These are phyloP conservation scores for Varanus komodoensis DNA, from an alignment of 2,113 vertebrate genomes.

Conservation along the genomic window DNA sequence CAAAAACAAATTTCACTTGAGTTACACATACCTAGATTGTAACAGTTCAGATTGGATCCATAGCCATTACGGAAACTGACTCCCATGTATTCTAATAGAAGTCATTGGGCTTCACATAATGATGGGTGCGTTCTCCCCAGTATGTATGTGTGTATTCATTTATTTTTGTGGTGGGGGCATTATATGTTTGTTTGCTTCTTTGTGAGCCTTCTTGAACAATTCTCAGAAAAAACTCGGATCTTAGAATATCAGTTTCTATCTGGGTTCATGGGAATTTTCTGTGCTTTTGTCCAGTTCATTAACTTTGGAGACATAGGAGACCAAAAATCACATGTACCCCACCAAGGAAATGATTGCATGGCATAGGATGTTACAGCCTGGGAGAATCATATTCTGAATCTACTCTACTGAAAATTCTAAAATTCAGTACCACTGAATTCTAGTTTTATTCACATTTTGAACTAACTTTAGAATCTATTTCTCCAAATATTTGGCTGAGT, in stretches of 20 bases:
- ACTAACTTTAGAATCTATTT: neutral
- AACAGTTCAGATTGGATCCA: neutral
- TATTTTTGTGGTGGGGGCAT: too few relatives aligned
- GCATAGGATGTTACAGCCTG: neutral
- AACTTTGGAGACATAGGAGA: neutral
- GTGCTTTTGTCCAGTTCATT: neutral
- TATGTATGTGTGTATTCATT: neutral
- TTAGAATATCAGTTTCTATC: neutral
- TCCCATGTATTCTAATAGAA: neutral
- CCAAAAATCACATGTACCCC: neutral
- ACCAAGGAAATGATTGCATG: neutral
- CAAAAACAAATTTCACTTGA: neutral
- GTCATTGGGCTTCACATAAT: neutral
- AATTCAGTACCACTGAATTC: neutral
- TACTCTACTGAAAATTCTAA: neutral
- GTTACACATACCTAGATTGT: neutral
- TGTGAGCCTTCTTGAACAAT: neutral
- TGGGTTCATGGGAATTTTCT: neutral
- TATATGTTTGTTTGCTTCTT: too few relatives aligned
- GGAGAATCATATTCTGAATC: neutral
- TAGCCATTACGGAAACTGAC: neutral
- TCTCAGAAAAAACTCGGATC: neutral
- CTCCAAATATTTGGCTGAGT: neutral
- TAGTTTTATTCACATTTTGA: neutral
- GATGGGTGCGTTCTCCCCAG: neutral